phyloP scores from a whole-genome alignment of 1,140 invertebrate genomes.

The Marisa cornuarietis region DNA sequence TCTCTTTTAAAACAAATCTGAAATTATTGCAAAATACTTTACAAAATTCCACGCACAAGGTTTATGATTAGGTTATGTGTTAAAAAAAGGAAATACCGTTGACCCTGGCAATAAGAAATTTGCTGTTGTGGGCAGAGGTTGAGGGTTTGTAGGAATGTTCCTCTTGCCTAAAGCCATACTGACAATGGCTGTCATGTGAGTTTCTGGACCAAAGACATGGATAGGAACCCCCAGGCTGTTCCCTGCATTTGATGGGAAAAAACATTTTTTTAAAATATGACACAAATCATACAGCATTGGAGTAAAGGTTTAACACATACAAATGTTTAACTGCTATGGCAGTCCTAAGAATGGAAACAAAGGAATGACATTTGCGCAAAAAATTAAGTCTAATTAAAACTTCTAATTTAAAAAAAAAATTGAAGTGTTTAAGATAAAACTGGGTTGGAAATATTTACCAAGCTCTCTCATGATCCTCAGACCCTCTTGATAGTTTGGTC shows the following conservation, averaged over 20 bases:
- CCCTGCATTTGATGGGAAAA: conserved; percentile 71
- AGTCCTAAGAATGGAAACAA: background rate
- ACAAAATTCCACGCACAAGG: too few species aligned
- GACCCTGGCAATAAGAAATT: conserved; percentile 86
- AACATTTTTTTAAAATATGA: background rate
- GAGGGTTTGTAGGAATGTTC: conserved; percentile 79
- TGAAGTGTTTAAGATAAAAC: background rate
- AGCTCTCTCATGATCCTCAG: conserved; percentile 74
- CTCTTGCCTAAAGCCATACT: conserved; percentile 95
- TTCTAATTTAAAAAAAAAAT: conserved; percentile 3
- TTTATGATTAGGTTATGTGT: too few species aligned
- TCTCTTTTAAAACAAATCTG: too few species aligned
- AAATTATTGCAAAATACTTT: too few species aligned
- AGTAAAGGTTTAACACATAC: background rate
- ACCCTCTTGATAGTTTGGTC: conserved; percentile 99
- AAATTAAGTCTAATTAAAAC: background rate
- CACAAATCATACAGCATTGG: conserved; percentile 3
- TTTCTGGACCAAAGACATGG: conserved; percentile 97
- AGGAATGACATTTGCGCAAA: conserved; percentile 21
- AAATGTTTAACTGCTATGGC: background rate
- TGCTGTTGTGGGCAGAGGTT: conserved; percentile 82
- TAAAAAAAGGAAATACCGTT: background rate
- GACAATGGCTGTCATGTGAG: conserved; percentile 99
- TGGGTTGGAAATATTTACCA: conserved; percentile 54
- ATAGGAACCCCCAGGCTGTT: conserved; percentile 88